phyloP scores from a whole-genome alignment of 2,113 vertebrate species.

The Gila orcuttii region DNA sequence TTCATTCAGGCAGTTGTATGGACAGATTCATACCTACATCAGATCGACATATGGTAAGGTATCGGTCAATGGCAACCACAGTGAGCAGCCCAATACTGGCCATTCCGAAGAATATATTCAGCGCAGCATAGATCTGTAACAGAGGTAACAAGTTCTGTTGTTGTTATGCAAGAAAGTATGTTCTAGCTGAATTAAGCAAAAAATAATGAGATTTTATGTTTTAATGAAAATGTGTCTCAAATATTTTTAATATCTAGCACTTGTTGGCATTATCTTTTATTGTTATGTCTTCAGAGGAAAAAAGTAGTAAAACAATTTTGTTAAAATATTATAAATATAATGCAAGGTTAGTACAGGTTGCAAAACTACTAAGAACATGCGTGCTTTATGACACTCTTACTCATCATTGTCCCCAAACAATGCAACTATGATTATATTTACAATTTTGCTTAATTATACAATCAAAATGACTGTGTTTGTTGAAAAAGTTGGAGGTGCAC shows the following conservation, averaged over 20 bases:
- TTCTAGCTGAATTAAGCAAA: background rate
- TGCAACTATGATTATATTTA: background rate
- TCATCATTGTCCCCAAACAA: background rate
- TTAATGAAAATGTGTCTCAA: background rate
- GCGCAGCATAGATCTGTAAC: slow-evolving; percentile 91
- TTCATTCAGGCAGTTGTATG: background rate
- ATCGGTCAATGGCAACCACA: slow-evolving; percentile 91
- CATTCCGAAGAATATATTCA: slow-evolving; percentile 99
- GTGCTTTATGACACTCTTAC: background rate
- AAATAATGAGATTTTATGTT: background rate
- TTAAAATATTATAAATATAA: too few species aligned
- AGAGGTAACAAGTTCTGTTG: background rate
- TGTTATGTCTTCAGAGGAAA: background rate
- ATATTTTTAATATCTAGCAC: background rate
- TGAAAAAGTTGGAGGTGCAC: background rate
- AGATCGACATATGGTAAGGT: slow-evolving; percentile 89
- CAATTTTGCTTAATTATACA: background rate
- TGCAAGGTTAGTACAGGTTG: too few species aligned
- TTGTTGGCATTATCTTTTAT: background rate
- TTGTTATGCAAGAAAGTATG: background rate
- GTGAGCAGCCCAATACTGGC: slow-evolving; percentile 95
- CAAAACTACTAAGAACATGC: too few species aligned
- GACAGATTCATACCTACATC: slow-evolving; percentile 80
- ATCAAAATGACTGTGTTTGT: background rate
- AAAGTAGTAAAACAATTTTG: background rate